phyloP scores from a whole-genome alignment of 2,797 vertebrate genomes.

The Manis javanica region DNA sequence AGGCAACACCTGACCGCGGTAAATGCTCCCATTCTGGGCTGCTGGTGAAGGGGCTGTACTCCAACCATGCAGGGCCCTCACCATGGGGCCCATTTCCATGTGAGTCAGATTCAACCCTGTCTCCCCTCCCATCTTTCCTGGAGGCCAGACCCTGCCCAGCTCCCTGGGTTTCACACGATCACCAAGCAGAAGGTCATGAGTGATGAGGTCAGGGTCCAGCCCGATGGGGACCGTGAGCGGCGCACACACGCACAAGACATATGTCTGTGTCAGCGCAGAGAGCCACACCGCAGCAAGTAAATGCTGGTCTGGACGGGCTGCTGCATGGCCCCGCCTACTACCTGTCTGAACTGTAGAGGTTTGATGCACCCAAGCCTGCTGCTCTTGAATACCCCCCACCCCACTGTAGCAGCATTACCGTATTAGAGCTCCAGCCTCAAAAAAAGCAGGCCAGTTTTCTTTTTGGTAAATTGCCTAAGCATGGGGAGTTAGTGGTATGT shows the following conservation, averaged over 20 bases:
- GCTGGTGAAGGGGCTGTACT: not conserved
- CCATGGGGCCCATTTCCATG: rapidly evolving
- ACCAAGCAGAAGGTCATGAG: not conserved
- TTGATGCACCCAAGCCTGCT: not conserved
- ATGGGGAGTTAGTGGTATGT: not conserved
- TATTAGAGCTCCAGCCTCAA: not conserved
- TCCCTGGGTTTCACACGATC: not conserved
- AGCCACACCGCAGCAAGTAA: rapidly evolving
- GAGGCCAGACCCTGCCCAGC: not conserved
- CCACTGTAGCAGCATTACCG: rapidly evolving
- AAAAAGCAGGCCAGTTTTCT: not conserved
- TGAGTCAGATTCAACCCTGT: not conserved
- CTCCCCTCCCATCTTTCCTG: not conserved
- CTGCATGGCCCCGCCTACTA: rapidly evolving
- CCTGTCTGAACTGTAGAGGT: rapidly evolving
- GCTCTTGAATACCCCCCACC: not conserved
- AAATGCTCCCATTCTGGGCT: rapidly evolving
- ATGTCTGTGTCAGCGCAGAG: rapidly evolving
- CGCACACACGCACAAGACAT: rapidly evolving
- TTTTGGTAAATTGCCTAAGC: not conserved
- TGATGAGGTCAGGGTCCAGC: not conserved
- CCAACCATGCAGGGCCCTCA: not conserved
- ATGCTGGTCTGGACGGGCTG: rapidly evolving
- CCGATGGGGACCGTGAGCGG: rapidly evolving
- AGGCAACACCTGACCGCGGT: rapidly evolving